These are phyloP conservation scores for Anguilla megastoma DNA, from an alignment of 2,797 vertebrate species.

Conservation along the genomic window DNA sequence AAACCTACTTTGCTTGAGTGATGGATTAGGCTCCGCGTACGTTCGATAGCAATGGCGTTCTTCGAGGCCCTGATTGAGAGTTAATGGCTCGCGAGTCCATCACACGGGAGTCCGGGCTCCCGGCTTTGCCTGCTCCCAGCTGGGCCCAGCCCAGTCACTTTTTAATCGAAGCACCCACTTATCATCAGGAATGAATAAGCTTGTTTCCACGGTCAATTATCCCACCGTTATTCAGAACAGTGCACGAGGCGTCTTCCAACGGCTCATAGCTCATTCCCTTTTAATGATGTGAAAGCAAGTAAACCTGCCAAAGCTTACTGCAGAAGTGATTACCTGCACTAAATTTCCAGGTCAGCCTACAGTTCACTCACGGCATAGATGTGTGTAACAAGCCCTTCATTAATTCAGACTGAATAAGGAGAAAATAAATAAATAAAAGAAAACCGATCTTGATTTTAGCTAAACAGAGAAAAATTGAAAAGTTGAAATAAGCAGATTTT, in stretches of 20 bases:
- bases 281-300: background rate
- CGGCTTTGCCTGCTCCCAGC: background rate
- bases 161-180: constrained; percentile 37
- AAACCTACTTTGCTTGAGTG: background rate
- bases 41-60: constrained; percentile 37
- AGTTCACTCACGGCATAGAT: background rate
- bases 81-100: constrained; percentile 32
- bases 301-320: background rate
- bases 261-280: constrained; percentile 2
- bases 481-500: background rate
- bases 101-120: constrained; percentile 34
- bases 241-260: background rate
- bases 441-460: background rate
- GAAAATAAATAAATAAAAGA: background rate
- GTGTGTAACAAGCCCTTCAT: background rate
- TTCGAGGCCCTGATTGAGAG: constrained; percentile 30
- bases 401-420: background rate
- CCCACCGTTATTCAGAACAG: background rate
- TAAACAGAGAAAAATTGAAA: background rate
- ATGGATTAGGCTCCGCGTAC: constrained; percentile 26
- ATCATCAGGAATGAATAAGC: constrained; percentile 25
- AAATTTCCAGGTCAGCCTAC: background rate
- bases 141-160: constrained; percentile 16
- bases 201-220: constrained; percentile 31
- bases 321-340: background rate